Evolutionary conservation across 2,797 vertebrate genomes (phyloP), one percentile per base, ranked within the genome.

Genomic region (Morelia viridis): DNA sequence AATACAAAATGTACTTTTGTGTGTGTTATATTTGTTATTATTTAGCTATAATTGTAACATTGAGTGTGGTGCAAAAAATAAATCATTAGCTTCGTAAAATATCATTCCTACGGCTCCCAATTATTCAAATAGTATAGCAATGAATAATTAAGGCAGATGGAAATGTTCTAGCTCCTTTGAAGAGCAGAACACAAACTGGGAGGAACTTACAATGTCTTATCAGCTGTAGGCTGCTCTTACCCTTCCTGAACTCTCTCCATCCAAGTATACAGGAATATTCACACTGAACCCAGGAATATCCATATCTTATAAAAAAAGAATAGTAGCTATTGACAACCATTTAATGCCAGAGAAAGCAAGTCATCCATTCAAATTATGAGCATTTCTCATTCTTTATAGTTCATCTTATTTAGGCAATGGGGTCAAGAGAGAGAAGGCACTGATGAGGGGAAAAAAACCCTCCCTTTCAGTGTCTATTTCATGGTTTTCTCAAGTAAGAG

Each of bases 401-500:
- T 95, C 94, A 91, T 26, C 93, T 92, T 94, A 95, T 95, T 91
- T 90, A n/a, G 85, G 95, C 94, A 95, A 91, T 35, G 91, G 84
- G 88, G 89, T 88, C 68, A 88, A 71, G 91, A 91, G 83, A 91
- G 60, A 90, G 65, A 89, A 95, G 93, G 92, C 50, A 90, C 62
- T 95, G 93, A 89, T 90, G 76, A 94, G 89, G 31, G 28, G 61
- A 4, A 93, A 90, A 94, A 95, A 93, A 46, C 9, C 19, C 60
- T 93, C 89, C 92, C 35, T 95, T 96, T 96, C 94, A 96, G 64
- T 95, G 61, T 95, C 83, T 96, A 96, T 97, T 96, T 97, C 96
- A 96, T 96, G 96, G 95, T 95, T 95, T 94, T 95, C 76, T 96
- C 94, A 91, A 94, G 53, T 93, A 88, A 97, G 90, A 56, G 80